These are phyloP conservation scores for Puntigrus tetrazona DNA, from an alignment of 2,113 vertebrate genomes.

Conservation along the genomic window DNA sequence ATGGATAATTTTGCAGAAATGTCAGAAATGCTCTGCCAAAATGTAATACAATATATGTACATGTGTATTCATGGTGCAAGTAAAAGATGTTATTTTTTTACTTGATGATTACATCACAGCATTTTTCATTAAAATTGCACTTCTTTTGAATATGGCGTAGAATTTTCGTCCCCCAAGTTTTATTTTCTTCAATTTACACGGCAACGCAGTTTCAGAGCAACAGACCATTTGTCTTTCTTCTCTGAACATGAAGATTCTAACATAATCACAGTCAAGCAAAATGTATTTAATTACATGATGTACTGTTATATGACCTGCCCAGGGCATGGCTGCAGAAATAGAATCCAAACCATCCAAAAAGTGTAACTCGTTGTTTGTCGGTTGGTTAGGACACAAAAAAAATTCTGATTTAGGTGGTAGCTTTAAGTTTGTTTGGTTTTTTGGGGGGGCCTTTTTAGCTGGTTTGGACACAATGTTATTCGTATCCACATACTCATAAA, in stretches of 20 bases:
- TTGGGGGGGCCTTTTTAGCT: not conserved
- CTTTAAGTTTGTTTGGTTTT: not conserved
- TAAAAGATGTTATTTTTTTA: not conserved
- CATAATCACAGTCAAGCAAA: not conserved
- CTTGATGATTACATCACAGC: not conserved
- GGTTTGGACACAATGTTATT: not conserved
- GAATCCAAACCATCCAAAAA: not conserved
- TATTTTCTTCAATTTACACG: no score
- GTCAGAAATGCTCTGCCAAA: no score
- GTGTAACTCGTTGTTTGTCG: not conserved
- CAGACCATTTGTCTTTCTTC: not conserved
- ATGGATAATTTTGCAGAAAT: no score
- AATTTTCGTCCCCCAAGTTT: no score
- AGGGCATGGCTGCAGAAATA: not conserved
- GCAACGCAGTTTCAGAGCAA: not conserved
- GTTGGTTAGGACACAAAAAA: not conserved
- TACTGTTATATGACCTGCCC: not conserved
- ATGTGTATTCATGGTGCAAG: no score
- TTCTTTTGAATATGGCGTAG: no score
- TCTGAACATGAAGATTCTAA: not conserved
- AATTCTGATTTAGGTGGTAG: not conserved
- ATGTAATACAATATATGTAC: no score
- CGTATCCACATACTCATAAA: conserved; percentile 1
- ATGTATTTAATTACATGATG: not conserved
- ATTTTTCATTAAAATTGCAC: no score